Percentiles rank a stretch among this genome's conserved stretches.
Evolutionary conservation across 2,113 vertebrate genomes (phyloP).

Genomic region (Microcebus ravelobensis): DNA sequence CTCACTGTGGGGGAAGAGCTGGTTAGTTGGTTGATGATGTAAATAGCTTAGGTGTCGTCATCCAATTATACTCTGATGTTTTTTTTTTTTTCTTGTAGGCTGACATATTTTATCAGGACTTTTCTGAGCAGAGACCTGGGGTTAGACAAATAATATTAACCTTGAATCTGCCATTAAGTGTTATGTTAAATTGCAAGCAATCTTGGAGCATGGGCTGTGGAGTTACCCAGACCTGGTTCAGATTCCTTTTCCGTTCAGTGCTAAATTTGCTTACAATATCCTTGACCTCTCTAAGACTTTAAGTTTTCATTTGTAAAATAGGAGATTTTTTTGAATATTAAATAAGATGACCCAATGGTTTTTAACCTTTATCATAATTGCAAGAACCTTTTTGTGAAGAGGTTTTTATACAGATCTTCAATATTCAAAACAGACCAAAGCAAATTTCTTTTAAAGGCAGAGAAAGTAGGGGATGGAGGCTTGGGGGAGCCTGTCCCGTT

Average conservation of each 20-base stretch:
- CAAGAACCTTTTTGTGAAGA: background rate
- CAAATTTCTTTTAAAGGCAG: background rate
- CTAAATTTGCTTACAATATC: background rate
- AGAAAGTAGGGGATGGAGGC: background rate
- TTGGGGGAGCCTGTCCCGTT: background rate
- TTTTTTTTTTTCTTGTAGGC: background rate
- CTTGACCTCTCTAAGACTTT: background rate
- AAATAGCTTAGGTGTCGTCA: background rate
- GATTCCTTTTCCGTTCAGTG: background rate
- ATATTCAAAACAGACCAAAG: background rate
- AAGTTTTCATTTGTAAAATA: constrained; percentile 25
- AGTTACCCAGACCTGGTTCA: background rate
- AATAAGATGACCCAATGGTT: background rate
- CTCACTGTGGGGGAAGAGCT: background rate
- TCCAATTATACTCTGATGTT: constrained; percentile 28
- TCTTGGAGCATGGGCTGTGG: background rate
- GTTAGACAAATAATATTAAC: background rate
- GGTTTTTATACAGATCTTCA: background rate
- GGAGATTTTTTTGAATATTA: background rate
- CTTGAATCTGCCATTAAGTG: background rate
- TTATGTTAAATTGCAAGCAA: background rate
- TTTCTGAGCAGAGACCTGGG: background rate
- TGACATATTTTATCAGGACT: background rate
- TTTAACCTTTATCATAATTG: constrained; percentile 15
- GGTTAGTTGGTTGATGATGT: background rate